Percentiles rank a stretch among this genome's conserved stretches.
These are phyloP conservation scores for Callocephalon fimbriatum DNA, from an alignment of 2,113 vertebrate genomes.

Conservation along the genomic window DNA sequence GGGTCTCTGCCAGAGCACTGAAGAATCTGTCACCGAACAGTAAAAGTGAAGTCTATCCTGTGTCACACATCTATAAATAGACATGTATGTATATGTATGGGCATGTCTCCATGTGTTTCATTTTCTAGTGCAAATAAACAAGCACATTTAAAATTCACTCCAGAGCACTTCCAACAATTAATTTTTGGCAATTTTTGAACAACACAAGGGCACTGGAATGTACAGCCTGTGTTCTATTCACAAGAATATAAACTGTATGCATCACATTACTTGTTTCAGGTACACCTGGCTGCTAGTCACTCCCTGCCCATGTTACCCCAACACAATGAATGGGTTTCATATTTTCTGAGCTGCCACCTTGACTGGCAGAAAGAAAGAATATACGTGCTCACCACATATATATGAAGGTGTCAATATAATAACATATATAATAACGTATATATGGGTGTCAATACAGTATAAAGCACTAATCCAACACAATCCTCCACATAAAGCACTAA, in stretches of 20 bases:
- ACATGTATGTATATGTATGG: background rate
- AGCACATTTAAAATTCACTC: background rate
- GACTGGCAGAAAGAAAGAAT: background rate
- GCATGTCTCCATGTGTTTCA: background rate
- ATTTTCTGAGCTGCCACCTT: background rate
- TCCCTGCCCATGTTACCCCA: background rate
- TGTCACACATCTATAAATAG: constrained; percentile 38
- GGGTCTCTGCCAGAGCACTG: constrained; percentile 8
- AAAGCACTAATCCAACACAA: background rate
- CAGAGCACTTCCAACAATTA: background rate
- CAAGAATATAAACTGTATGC: background rate
- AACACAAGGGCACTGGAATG: background rate
- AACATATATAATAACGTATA: background rate
- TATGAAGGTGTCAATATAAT: background rate
- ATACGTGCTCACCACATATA: rapidly evolving
- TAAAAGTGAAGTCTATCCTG: background rate
- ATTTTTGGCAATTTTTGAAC: background rate
- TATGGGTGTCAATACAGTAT: background rate
- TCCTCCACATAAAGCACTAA: background rate
- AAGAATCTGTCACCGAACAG: background rate
- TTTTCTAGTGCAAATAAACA: constrained; percentile 31
- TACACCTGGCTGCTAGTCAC: background rate
- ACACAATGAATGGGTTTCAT: background rate
- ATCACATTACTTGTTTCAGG: background rate
- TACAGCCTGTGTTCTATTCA: background rate